phyloP scores from a whole-genome alignment of 2,888 invertebrate species.

The Siphlonurus alternatus region DNA sequence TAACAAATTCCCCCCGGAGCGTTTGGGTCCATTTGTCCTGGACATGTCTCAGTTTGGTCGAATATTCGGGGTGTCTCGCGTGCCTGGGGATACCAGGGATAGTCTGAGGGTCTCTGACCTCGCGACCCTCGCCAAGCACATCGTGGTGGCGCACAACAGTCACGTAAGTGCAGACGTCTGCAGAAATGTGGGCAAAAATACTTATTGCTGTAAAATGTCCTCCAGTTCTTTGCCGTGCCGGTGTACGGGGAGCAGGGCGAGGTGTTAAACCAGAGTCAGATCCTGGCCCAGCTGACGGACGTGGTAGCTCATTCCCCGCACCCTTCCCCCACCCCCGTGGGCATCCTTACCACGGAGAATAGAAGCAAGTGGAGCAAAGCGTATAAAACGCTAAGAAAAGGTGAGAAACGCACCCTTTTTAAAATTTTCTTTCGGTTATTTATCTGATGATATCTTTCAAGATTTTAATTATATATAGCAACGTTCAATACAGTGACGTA shows the following conservation, averaged over 20 bases:
- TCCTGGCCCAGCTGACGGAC: neutral
- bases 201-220: no score
- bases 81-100: constrained; percentile 51
- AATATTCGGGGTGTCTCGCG: constrained; percentile 77
- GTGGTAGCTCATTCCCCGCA: neutral
- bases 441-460: no score
- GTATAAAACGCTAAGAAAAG: constrained; percentile 18
- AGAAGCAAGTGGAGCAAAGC: neutral
- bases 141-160: constrained; percentile 69
- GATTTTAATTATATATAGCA: no score
- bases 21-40: constrained; percentile 59
- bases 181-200: no score
- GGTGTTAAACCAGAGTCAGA: neutral
- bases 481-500: no score
- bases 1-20: constrained; percentile 45
- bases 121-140: constrained; percentile 46
- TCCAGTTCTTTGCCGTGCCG: neutral
- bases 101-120: constrained; percentile 33
- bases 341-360: neutral
- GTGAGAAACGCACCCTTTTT: no score
- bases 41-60: constrained; percentile 87
- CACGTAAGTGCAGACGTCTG: constrained; percentile 49
- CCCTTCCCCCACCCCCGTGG: neutral
- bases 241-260: neutral
- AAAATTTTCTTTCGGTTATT: no score